phyloP scores from a whole-genome alignment of 2,888 invertebrate species.

The Tromatobia lineatoria region DNA sequence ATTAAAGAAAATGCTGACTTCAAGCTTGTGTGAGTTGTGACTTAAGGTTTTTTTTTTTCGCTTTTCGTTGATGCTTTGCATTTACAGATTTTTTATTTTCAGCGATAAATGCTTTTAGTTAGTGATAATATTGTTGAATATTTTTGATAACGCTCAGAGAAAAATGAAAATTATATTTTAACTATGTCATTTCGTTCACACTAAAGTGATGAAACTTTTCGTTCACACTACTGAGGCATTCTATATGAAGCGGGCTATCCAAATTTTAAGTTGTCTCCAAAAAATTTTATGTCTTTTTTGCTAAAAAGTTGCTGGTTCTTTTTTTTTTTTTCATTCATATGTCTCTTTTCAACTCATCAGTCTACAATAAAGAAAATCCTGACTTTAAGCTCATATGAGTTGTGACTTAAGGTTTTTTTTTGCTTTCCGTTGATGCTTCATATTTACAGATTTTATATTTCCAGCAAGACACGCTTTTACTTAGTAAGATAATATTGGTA shows the following conservation, averaged over 20 bases:
- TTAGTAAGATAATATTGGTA: too few relatives aligned
- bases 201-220: too few relatives aligned
- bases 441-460: too few relatives aligned
- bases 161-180: too few relatives aligned
- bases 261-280: too few relatives aligned
- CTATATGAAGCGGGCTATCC: too few relatives aligned
- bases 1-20: constrained; percentile 78
- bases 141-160: too few relatives aligned
- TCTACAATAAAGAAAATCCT: constrained; percentile 78
- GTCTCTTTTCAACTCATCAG: constrained; percentile 77
- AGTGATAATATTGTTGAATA: too few relatives aligned
- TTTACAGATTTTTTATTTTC: not conserved
- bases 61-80: not conserved
- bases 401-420: not conserved
- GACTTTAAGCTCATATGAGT: constrained; percentile 79
- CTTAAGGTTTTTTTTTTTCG: not conserved
- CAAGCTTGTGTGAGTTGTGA: constrained; percentile 76
- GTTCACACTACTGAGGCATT: too few relatives aligned
- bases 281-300: not conserved
- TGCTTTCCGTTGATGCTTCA: not conserved
- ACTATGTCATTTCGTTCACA: too few relatives aligned
- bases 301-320: too few relatives aligned
- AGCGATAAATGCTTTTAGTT: not conserved
- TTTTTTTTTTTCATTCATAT: constrained; percentile 68
- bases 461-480: too few relatives aligned